These are phyloP conservation scores for Vespertilio murinus DNA, from an alignment of 2,797 vertebrate species.

Conservation along the genomic window DNA sequence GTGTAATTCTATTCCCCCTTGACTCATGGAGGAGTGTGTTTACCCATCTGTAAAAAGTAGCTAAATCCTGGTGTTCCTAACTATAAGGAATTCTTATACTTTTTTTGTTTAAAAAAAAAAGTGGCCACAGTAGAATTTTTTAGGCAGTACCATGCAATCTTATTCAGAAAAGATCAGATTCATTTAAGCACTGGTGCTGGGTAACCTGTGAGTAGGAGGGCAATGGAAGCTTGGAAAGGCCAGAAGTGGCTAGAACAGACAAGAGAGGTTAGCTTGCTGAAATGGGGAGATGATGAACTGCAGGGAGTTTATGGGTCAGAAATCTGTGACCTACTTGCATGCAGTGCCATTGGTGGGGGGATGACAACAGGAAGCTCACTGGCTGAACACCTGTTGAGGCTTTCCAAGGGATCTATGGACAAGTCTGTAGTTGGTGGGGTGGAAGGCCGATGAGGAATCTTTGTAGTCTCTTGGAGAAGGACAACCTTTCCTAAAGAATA, in stretches of 20 bases:
- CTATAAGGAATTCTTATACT: not conserved
- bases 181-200: not conserved
- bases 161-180: not conserved
- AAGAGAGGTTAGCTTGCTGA: not conserved
- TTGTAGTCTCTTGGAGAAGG: not conserved
- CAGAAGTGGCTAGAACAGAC: not conserved
- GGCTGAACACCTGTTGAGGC: not conserved
- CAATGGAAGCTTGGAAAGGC: not conserved
- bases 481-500: not conserved
- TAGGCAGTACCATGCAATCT: not conserved
- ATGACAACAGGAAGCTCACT: not conserved
- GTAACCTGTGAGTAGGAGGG: not conserved
- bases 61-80: not conserved
- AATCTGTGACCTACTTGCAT: not conserved
- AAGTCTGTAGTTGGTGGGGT: not conserved
- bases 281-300: not conserved
- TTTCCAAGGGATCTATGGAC: too few relatives aligned
- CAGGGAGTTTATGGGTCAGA: not conserved
- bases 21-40: not conserved
- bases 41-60: not conserved
- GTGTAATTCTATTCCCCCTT: not conserved
- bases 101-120: not conserved
- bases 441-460: not conserved
- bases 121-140: not conserved
- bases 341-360: too few relatives aligned